Conservation (phyloP, 2,797 vertebrate species). For the Harpagifer antarcticus region DNA sequence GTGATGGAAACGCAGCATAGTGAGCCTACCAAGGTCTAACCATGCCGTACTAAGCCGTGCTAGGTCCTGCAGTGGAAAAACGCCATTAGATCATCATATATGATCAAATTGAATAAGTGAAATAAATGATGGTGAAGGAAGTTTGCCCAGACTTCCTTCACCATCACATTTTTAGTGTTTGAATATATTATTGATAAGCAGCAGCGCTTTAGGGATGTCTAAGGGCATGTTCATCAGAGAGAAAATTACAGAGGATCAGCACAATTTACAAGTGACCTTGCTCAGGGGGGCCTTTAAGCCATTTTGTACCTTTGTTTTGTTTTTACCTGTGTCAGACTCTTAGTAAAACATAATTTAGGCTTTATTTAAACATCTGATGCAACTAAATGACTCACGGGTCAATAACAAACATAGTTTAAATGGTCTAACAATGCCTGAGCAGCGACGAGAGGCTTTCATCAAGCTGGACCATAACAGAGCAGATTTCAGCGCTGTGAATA, state of each 20-base stretch:
- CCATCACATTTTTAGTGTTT: slow-evolving; percentile 32
- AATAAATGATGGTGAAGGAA: slow-evolving; percentile 22
- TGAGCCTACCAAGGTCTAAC: too few relatives aligned
- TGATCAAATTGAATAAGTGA: slow-evolving; percentile 10
- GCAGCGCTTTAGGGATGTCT: slow-evolving; percentile 39
- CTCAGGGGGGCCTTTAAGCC: slow-evolving; percentile 33
- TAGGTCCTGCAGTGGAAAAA: too few relatives aligned
- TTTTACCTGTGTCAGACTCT: slow-evolving; percentile 3
- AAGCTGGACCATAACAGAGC: neutral
- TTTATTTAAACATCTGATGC: slow-evolving; percentile 7
- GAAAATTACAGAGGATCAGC: slow-evolving; percentile 52
- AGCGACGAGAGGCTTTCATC: neutral
- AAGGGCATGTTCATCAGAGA: slow-evolving; percentile 50
- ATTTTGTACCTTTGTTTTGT: slow-evolving; percentile 10
- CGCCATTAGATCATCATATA: neutral
- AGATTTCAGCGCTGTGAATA: neutral
- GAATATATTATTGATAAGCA: slow-evolving; percentile 61
- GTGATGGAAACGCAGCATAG: too few relatives aligned
- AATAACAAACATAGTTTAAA: slow-evolving; percentile 3
- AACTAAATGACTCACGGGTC: slow-evolving; percentile 12
- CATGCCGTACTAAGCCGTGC: too few relatives aligned
- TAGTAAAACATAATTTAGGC: slow-evolving; percentile 8
- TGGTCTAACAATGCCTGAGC: neutral
- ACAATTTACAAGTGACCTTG: slow-evolving; percentile 57
- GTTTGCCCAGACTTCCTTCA: slow-evolving; percentile 17